Conservation (phyloP, 2,797 vertebrate genomes). For the Cryptoblepharus egeriae region DNA sequence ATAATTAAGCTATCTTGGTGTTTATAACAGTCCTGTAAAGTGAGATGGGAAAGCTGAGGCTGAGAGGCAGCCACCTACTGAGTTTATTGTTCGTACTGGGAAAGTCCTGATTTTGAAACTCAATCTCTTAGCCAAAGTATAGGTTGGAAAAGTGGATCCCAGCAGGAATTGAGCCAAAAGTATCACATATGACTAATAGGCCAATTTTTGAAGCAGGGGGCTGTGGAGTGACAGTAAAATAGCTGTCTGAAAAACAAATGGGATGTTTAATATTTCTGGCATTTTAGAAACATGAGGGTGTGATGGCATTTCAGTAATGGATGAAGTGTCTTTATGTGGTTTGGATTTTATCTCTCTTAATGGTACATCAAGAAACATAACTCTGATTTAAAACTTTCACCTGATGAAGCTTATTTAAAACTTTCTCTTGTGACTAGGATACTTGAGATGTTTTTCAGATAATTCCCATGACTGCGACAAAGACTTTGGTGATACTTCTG, state of each 20-base stretch:
- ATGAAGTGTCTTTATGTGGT: neutral
- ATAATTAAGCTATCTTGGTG: neutral
- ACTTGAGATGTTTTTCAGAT: neutral
- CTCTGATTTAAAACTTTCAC: neutral
- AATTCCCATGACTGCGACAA: neutral
- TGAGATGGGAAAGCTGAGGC: too few species aligned
- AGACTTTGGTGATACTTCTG: neutral
- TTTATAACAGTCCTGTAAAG: too few species aligned
- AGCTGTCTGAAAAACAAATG: neutral
- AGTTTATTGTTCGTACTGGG: too few species aligned
- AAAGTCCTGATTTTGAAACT: too few species aligned
- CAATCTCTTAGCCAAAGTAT: neutral
- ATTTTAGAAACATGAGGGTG: slow-evolving; percentile 1
- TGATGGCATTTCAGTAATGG: slow-evolving; percentile 30
- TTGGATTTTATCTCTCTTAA: neutral
- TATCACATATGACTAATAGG: neutral
- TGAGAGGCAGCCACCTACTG: too few species aligned
- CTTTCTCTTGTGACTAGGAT: neutral
- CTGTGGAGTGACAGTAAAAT: slow-evolving; percentile 1
- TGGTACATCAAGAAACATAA: neutral
- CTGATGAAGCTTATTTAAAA: neutral
- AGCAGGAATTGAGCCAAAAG: neutral
- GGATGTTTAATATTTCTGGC: neutral
- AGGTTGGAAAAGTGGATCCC: slow-evolving; percentile 3
- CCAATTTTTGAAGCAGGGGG: slow-evolving; percentile 6